Evolutionary conservation across 2,797 vertebrate genomes (phyloP).

Genomic region (Caiman crocodilus): DNA sequence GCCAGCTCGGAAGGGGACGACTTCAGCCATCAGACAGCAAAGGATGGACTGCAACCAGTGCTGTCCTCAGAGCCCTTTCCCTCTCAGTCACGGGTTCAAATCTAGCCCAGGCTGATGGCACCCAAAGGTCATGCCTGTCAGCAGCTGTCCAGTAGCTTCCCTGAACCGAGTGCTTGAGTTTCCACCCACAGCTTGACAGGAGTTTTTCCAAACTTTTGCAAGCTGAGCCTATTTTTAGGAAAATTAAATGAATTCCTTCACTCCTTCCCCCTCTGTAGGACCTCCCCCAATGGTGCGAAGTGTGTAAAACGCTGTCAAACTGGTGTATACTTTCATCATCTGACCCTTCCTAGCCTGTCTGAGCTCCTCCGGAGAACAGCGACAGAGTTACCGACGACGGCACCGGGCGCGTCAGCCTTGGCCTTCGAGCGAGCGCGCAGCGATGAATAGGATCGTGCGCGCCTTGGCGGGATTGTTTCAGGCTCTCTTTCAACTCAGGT

Average conservation of each 20-base stretch:
- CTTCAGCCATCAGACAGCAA: background rate
- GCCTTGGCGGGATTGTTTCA: accelerated
- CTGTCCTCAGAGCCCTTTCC: background rate
- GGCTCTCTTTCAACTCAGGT: background rate
- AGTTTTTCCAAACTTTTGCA: background rate
- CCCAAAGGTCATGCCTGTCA: background rate
- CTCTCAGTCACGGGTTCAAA: background rate
- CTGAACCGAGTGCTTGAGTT: background rate
- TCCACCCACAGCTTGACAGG: background rate
- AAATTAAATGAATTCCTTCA: background rate
- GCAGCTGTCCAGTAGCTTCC: background rate
- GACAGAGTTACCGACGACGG: background rate
- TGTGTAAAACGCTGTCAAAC: accelerated
- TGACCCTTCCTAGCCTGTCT: background rate
- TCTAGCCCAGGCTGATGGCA: background rate
- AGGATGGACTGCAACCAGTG: background rate
- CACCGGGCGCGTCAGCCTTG: background rate
- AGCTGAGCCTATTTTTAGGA: background rate
- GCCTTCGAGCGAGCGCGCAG: background rate
- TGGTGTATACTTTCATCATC: background rate
- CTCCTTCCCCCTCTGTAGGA: background rate
- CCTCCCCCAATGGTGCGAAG: background rate
- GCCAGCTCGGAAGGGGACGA: too few species aligned
- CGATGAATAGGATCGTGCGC: too few species aligned
- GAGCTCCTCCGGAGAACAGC: background rate